Evolutionary conservation across 2,888 invertebrate species (phyloP), one percentile per base, ranked within the genome.

Genomic region (Lasioglossum marginatum): DNA sequence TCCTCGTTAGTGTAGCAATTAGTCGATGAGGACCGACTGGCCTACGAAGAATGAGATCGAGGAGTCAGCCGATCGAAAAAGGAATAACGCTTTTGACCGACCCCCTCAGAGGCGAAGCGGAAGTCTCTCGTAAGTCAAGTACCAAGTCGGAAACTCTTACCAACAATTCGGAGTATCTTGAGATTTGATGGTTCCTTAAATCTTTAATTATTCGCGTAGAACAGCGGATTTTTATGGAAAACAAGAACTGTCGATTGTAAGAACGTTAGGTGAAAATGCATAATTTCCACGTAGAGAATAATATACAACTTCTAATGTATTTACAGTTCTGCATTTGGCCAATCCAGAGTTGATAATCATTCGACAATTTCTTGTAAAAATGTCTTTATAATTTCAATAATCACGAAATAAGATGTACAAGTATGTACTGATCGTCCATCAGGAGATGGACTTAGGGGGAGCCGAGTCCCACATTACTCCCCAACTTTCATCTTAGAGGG

Each of bases 1-100:
- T 63, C 37, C 81, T 79, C 83, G 81, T 87, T 86, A 86, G 52
- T 60, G 77, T 52, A 34, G 72, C 83, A 86, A 86, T 87, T 86
- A 87, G 66, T 75, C 71, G 63, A 79, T 23, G 23, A 45, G 63
- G 68, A 77, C 81, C 43, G 48, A 86, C 81, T 83, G 81, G 45
- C 45, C 16, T 34, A 52, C 52, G 70, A 76, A 76, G 23, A 79
- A 76, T 27, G 48, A 66, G 77, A 71, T 52, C 37, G 27, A 40
- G 70, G 45, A 19, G 19, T 16, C 27, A 81, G 40, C n/a, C 16
- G 34, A 74, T 43, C 27, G 2, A 27, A 27, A 19, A 52, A 27
- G 16, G 48, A n/a, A 45, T 8, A 34, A 10, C 19, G 70, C 19
- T 14, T 23, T 45, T 73, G 37, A 66, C 57, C 63, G 45, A n/a